Percentiles rank a stretch among this genome's conserved stretches.
Evolutionary conservation across 2,888 invertebrate species (phyloP).

Genomic region (Diarsia rubi): DNA sequence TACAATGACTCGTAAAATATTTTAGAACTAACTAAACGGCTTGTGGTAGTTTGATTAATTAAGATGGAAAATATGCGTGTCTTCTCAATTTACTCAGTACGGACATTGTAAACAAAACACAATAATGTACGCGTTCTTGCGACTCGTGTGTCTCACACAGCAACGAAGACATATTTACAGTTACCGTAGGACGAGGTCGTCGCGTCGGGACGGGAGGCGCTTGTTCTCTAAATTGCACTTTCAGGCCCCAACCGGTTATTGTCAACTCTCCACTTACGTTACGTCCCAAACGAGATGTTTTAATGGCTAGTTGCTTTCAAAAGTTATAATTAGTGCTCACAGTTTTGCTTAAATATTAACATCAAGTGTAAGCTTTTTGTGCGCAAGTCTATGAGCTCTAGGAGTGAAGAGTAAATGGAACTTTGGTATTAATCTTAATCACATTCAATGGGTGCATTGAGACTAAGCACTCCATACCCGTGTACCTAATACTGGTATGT

Average conservation of each 20-base stretch:
- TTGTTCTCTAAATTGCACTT: conserved; percentile 66
- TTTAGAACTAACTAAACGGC: not conserved
- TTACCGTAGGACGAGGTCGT: conserved; percentile 18
- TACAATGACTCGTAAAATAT: not conserved
- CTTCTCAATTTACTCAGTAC: not conserved
- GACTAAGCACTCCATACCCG: no score
- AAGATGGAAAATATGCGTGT: not conserved
- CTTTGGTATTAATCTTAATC: conserved; percentile 4
- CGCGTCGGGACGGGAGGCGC: conserved; percentile 30
- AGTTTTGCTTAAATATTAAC: conserved; percentile 30
- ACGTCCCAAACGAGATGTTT: conserved; percentile 30
- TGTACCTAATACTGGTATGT: not conserved
- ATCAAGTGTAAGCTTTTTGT: conserved; percentile 15
- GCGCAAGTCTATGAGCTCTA: not conserved
- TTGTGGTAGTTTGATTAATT: not conserved
- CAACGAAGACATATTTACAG: conserved; percentile 67
- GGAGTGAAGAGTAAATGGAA: not conserved
- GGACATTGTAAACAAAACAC: not conserved
- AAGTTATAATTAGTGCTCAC: conserved; percentile 36
- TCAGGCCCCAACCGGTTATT: conserved; percentile 62
- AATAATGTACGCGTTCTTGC: not conserved
- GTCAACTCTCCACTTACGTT: conserved; percentile 39
- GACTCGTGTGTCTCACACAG: conserved; percentile 46
- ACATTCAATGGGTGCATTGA: no score
- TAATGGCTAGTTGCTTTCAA: conserved; percentile 45